Percentiles rank a stretch among this genome's conserved stretches.
Conservation (phyloP, 1,140 invertebrate genomes). For the Nebria ingens region DNA sequence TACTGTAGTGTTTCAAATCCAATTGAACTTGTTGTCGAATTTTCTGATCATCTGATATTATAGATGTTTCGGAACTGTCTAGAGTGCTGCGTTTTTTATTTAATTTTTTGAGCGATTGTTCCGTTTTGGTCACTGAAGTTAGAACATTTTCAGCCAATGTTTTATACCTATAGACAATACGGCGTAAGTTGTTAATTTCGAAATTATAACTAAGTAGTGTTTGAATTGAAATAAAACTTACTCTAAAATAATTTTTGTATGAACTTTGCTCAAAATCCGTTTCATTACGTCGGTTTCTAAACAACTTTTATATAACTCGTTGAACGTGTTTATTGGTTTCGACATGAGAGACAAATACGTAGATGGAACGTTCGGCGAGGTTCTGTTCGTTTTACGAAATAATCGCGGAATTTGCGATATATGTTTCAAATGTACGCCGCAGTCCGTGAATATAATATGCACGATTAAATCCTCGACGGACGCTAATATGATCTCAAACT, state of each 20-base stretch:
- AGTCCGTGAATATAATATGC: constrained; percentile 43
- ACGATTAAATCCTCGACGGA: constrained; percentile 44
- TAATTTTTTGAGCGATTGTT: not conserved
- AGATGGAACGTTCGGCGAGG: constrained; percentile 63
- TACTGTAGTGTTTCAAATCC: not conserved
- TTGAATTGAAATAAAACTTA: constrained; percentile 41
- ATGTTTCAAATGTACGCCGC: constrained; percentile 48
- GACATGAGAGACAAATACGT: constrained; percentile 60
- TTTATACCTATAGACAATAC: not conserved
- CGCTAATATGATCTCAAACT: constrained; percentile 33
- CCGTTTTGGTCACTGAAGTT: not conserved
- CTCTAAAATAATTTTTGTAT: constrained; percentile 54
- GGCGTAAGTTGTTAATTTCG: not conserved
- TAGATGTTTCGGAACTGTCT: not conserved
- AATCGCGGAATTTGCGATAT: constrained; percentile 83
- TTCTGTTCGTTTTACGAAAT: constrained; percentile 82
- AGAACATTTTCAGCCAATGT: not conserved
- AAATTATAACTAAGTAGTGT: constrained; percentile 8
- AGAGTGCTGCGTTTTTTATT: not conserved
- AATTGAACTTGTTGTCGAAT: not conserved
- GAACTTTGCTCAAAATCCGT: constrained; percentile 45
- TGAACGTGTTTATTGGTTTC: constrained; percentile 46
- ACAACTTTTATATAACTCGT: constrained; percentile 39
- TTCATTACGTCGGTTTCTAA: constrained; percentile 41
- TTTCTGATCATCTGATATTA: not conserved